These are phyloP conservation scores for Sarcoramphus papa DNA, from an alignment of 2,797 vertebrate genomes.

Conservation along the genomic window DNA sequence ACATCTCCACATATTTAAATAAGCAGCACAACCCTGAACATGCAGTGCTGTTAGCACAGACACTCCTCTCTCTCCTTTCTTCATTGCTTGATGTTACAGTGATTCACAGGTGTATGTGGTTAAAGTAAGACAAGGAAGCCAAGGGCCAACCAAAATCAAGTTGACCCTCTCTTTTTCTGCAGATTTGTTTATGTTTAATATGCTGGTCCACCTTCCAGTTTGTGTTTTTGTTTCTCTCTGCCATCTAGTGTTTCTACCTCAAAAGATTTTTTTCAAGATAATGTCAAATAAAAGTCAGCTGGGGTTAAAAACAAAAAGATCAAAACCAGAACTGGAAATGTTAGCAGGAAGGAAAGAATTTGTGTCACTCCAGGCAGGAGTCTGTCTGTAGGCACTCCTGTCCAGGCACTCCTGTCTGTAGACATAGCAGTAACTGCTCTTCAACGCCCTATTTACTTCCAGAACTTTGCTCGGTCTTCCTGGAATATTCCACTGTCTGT, in stretches of 20 bases:
- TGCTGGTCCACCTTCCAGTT: background rate
- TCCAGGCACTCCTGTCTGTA: background rate
- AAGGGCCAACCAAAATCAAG: background rate
- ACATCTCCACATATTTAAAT: background rate
- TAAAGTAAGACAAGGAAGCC: background rate
- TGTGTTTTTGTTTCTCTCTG: background rate
- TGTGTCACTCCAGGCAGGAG: background rate
- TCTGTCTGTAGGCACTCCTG: background rate
- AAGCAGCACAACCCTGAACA: background rate
- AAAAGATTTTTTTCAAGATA: background rate
- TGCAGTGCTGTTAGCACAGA: background rate
- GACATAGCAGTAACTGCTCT: background rate
- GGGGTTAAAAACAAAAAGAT: background rate
- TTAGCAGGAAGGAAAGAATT: background rate
- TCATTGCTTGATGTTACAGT: background rate
- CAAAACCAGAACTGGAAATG: background rate
- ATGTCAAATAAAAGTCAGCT: background rate
- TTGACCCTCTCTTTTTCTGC: background rate
- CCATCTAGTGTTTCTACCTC: background rate
- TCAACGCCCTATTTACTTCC: background rate
- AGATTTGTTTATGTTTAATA: background rate
- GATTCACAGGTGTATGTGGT: background rate
- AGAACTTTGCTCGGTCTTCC: background rate
- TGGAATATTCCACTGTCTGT: background rate
- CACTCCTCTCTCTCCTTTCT: background rate